phyloP scores from a whole-genome alignment of 2,888 invertebrate genomes.

The Cheilosia variabilis region DNA sequence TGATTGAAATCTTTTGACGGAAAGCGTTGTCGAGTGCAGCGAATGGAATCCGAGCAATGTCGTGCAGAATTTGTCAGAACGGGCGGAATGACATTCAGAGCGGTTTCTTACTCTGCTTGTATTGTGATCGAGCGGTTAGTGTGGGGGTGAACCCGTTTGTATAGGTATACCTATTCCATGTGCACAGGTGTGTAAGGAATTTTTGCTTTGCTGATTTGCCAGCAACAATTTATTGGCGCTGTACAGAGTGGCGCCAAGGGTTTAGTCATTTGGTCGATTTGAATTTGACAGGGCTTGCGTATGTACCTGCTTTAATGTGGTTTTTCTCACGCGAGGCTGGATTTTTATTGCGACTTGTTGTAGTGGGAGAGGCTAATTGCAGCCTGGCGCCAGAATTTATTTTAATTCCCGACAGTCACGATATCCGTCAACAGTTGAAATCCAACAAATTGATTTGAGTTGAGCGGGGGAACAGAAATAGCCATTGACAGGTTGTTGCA shows the following conservation, averaged over 20 bases:
- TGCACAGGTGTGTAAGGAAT: constrained; percentile 56
- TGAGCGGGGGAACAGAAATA: neutral
- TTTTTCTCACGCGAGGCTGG: constrained; percentile 10
- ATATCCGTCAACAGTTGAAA: neutral
- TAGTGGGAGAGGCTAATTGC: neutral
- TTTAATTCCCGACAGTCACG: neutral
- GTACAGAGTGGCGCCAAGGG: constrained; percentile 50
- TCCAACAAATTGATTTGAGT: neutral
- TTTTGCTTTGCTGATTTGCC: constrained; percentile 12
- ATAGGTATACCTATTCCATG: constrained; percentile 10
- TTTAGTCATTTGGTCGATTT: constrained; percentile 29
- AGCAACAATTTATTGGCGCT: constrained; percentile 19
- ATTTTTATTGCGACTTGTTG: no score
- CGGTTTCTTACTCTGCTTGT: constrained; percentile 36
- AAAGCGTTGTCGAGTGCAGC: constrained; percentile 5
- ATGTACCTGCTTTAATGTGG: neutral
- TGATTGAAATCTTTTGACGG: constrained; percentile 57
- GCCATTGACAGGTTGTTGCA: no score
- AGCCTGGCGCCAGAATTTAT: constrained; percentile 2
- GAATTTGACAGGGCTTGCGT: constrained; percentile 39
- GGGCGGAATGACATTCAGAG: constrained; percentile 33
- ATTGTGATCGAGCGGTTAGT: constrained; percentile 6
- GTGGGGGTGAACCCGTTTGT: constrained; percentile 25
- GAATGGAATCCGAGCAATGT: constrained; percentile 50
- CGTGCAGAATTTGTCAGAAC: constrained; percentile 47